phyloP scores from a whole-genome alignment of 2,797 vertebrate species.

The Acanthornis magna region DNA sequence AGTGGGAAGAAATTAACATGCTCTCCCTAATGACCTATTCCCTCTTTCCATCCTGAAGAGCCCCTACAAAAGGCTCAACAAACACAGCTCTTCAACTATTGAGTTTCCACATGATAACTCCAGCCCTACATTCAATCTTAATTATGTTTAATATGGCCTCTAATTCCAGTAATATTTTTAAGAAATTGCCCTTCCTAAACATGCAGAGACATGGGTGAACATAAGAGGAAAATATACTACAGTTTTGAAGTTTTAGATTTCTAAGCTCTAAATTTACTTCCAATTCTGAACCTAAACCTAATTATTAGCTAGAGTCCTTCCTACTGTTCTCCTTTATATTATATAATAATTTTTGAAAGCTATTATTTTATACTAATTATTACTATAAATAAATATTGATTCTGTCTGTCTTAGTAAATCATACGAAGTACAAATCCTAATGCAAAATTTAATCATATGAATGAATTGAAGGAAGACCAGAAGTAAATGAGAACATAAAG shows the following conservation, averaged over 20 bases:
- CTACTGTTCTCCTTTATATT: background rate
- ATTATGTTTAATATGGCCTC: background rate
- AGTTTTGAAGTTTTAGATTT: background rate
- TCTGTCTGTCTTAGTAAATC: background rate
- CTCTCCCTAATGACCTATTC: background rate
- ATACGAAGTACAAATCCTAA: background rate
- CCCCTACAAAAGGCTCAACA: background rate
- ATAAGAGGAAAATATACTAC: background rate
- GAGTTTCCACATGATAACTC: background rate
- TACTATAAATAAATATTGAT: background rate
- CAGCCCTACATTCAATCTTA: background rate
- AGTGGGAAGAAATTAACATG: background rate
- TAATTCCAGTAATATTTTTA: background rate
- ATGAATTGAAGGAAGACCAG: background rate
- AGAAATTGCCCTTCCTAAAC: background rate
- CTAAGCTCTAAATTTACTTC: background rate
- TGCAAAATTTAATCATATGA: background rate
- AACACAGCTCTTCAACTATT: fast-evolving
- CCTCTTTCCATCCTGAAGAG: background rate
- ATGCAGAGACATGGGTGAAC: background rate
- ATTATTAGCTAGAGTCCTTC: background rate
- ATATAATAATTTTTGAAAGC: background rate
- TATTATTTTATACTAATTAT: background rate
- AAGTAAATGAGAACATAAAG: background rate
- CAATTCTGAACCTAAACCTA: background rate